Base-by-base conservation (phyloP, 2,797 vertebrate genomes). In the Pyrocephalus nanus region DNA sequence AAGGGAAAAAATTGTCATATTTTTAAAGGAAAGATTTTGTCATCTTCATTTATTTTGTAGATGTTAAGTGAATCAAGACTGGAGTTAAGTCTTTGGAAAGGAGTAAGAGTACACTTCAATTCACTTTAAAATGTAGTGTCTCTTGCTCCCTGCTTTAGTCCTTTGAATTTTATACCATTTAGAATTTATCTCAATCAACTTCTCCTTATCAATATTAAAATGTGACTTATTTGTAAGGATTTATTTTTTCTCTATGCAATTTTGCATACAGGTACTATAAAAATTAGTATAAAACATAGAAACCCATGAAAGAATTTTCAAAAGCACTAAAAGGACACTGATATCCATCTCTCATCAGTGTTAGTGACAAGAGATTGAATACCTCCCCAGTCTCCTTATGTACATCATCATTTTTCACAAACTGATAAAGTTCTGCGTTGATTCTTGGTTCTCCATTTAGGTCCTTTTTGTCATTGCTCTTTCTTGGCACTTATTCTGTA, bases 1-100 rank as follows among this genome's bases (percentile, higher is more conserved):
- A 38, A 78, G 0, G 5, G 20, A 19, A 86, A 86, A 61, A 53
- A 66, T 3, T 0, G 2, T n/a, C 27, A 1, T 91, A 65, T 93
- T 97, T 96, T 91, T 76, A 79, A 92, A 79, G 43, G 32, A 85
- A 82, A 91, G 69, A 22, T 64, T 74, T 78, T 91, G 77, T 81
- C 92, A 85, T 79, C 88, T 80, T 86, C 67, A 88, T 75, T 93
- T 97, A 92, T 96, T 97, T 96, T 96, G 73, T 95, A 96, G 86
- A 90, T 84, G 36, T 82, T 86, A 89, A 92, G 64, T 86, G 69
- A 95, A 86, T 74, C 60, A 38, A 43, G 80, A 82, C 76, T 75
- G 58, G 75, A 87, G 32, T 69, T 73, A 90, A 54, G 9, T 73
- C 40, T 48, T 42, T 36, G 78, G 57, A 58, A 93, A 94, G 62